Base-by-base conservation (phyloP, 2,888 invertebrate species). In the Allophyes oxyacanthae region DNA sequence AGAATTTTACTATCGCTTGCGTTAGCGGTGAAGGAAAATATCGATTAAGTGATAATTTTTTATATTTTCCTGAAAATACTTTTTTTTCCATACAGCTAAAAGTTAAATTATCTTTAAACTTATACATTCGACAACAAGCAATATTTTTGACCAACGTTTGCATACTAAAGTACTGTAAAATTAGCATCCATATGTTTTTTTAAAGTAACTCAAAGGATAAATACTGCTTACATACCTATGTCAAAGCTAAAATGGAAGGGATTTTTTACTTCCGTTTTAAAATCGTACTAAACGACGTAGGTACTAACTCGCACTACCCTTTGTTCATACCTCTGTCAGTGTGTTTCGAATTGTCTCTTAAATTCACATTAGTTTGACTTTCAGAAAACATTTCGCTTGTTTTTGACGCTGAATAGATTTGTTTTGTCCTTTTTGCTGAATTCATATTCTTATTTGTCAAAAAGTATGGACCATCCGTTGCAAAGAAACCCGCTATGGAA, bases 221-320 rank as follows among this genome's bases (percentile, higher is more conserved):
- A 77, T 62, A 72, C 82, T 75, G 71, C 70, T 73, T 67, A 65
- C 74, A 69, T 75, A n/a, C n/a, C n/a, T 80, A 79, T 82, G 81
- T 81, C 79, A 82, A 82, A 81, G 78, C 78, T 68, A 62, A 79
- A 81, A 79, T 78, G 77, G 36, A 77, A 68, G 75, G 59, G 46
- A 66, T 56, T 50, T 81, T 82, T 78, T 77, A 59, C 67, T 63
- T 64, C 63, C 61, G 66, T 20, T 20, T 20, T 20, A 4, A 20
- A 20, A 20, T 78, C 76, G 72, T 65, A 64, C 72, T 71, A 60
- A 61, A 53, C 49, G 55, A 64, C 60, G 62, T n/a, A 20, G 2
- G 20, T 58, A 64, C 50, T 51, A 78, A 77, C 73, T 57, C n/a
- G 64, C 55, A 58, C 71, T 72, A n/a, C n/a, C n/a, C n/a, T n/a